phyloP scores from a whole-genome alignment of 2,888 invertebrate genomes.

The Marronus borbonicus region DNA sequence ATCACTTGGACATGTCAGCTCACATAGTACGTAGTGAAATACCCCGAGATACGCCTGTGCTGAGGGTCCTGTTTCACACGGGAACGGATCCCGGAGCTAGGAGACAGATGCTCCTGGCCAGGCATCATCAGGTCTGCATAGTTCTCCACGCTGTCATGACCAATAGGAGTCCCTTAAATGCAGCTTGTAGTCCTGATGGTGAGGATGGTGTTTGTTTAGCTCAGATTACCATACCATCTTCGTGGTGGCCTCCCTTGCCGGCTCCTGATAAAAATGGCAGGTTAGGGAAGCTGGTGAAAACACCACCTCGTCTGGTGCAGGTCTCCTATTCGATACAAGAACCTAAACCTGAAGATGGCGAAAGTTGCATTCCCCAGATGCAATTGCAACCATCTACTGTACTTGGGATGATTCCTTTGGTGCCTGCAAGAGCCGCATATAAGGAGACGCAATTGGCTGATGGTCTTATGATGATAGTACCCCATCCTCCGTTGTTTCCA shows the following conservation, averaged over 20 bases:
- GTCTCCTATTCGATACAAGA: slow-evolving; percentile 92
- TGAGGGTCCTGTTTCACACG: slow-evolving; percentile 93
- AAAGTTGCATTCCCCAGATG: slow-evolving; percentile 83
- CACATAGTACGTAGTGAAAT: slow-evolving; percentile 92
- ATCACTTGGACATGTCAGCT: slow-evolving; percentile 91
- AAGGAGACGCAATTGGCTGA: slow-evolving; percentile 89
- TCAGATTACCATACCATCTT: slow-evolving; percentile 85
- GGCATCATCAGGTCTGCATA: slow-evolving; percentile 81
- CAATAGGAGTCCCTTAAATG: slow-evolving; percentile 79
- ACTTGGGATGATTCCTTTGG: slow-evolving; percentile 78
- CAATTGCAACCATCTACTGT: slow-evolving; percentile 76
- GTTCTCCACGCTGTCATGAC: slow-evolving; percentile 78
- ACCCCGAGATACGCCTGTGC: slow-evolving; percentile 91
- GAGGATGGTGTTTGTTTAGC: slow-evolving; percentile 95
- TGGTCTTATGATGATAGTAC: slow-evolving; percentile 87
- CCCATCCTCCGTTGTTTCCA: slow-evolving; percentile 91
- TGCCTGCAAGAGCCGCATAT: slow-evolving; percentile 85
- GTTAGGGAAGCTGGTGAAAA: slow-evolving; percentile 66
- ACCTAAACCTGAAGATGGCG: slow-evolving; percentile 79
- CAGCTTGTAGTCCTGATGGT: slow-evolving; percentile 94
- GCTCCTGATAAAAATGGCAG: slow-evolving; percentile 76
- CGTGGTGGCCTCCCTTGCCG: slow-evolving; percentile 90
- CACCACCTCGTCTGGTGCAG: slow-evolving; percentile 82
- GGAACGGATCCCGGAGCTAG: slow-evolving; percentile 89
- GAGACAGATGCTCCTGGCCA: slow-evolving; percentile 75